A percentile compares a stretch with the other conserved stretches of the same genome.
These are phyloP conservation scores for Lasius fuliginosus DNA, from an alignment of 2,888 invertebrate genomes.

Conservation along the genomic window DNA sequence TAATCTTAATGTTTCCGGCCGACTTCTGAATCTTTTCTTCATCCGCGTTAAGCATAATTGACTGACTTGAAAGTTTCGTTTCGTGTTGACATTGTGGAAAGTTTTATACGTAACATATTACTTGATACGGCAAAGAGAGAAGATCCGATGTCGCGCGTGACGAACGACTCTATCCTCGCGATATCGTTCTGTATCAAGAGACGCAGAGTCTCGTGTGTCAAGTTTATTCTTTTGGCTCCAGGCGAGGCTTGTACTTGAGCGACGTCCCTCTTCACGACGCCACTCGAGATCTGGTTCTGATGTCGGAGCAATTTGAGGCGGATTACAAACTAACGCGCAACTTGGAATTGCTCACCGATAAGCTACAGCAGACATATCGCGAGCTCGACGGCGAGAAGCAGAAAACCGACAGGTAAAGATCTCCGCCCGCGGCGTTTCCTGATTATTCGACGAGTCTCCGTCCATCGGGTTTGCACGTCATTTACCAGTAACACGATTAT, in stretches of 20 bases:
- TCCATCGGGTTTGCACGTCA: slow-evolving; percentile 60
- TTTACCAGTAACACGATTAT: slow-evolving; percentile 67
- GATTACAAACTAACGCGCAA: slow-evolving; percentile 98
- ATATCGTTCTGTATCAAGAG: not conserved
- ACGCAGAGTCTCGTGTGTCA: not conserved
- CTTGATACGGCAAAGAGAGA: not conserved
- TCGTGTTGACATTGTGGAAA: slow-evolving; percentile 1
- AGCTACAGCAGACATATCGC: slow-evolving; percentile 97
- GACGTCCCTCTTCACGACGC: slow-evolving; percentile 98
- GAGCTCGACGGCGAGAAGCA: slow-evolving; percentile 97
- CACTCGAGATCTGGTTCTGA: slow-evolving; percentile 96
- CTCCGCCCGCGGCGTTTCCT: slow-evolving; percentile 66
- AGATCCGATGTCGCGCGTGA: not conserved
- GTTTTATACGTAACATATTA: slow-evolving; percentile 8
- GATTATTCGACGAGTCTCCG: slow-evolving; percentile 66
- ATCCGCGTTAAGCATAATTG: slow-evolving; percentile 11
- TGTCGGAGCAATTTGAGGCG: slow-evolving; percentile 98
- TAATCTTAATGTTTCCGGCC: slow-evolving; percentile 9
- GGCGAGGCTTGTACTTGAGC: slow-evolving; percentile 96
- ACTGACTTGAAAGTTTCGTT: not conserved
- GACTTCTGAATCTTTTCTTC: not conserved
- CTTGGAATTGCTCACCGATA: slow-evolving; percentile 97
- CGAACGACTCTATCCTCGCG: not conserved
- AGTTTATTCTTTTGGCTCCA: slow-evolving; percentile 81
- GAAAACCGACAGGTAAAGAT: slow-evolving; percentile 95